Evolutionary conservation across 2,797 vertebrate genomes (phyloP), one percentile per base, ranked within the genome.

Genomic region (Pangasius krempfi): DNA sequence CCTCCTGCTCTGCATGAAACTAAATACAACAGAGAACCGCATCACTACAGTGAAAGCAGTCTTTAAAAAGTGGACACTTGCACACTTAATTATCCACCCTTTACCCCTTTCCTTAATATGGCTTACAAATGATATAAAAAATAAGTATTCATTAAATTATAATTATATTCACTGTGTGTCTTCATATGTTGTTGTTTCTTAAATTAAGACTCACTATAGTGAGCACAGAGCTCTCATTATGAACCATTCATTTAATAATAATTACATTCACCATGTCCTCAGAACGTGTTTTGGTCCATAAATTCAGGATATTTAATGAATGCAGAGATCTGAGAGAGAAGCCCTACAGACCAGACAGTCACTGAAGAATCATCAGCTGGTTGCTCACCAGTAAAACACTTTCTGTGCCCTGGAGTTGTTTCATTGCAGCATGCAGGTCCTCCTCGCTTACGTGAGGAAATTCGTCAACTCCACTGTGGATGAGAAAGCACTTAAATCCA

Each of bases 401-500:
- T 56, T 94, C 94, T 86, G 96, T 97, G 80, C 94, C 95, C 88
- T 96, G 94, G 33, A 97, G 92, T 92, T 97, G 94, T 86, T 93
- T 92, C 96, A 97, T 96, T 64, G 96, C 96, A 3, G 89, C 2
- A 22, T 96, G 96, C 30, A 97, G 94, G 90, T 97, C 97, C 0
- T 70, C 76, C 70, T 96, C 92, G 6, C 88, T 91, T 86, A 97
- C 95, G 37, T 96, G 95, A 13, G 96, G 95, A 88, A 97, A 97
- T 91, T 97, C 96, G 0, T 97, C 95, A 90, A 97, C 97, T 2
- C 97, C 97, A 8, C 97, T 97, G 81, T 96, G 94, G 89, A 97
- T 97, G 85, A 97, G 94, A 93, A 97, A 97, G 89, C 97, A 97
- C 92, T 97, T 97, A 90, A 97, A 97, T 2, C 97, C 97, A 2